Percentiles rank a stretch among this genome's conserved stretches.
These are phyloP conservation scores for Lepilemur septentrionalis DNA, from an alignment of 2,797 vertebrate species.

Conservation along the genomic window DNA sequence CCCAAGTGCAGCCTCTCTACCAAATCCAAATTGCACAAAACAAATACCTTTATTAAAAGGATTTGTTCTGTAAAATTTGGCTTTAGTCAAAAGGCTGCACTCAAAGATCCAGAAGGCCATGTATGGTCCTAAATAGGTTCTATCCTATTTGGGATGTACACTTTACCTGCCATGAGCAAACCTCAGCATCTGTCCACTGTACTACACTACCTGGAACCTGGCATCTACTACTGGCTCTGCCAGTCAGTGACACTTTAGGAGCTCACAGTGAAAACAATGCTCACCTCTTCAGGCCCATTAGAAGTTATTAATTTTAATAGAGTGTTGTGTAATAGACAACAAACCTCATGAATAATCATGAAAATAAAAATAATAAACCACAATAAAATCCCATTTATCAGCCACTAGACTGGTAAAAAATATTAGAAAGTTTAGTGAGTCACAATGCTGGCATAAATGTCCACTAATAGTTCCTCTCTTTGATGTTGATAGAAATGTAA, in stretches of 20 bases:
- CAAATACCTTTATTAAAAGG: background rate
- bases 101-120: background rate
- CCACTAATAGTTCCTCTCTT: background rate
- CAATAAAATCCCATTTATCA: background rate
- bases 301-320: no score
- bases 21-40: no score
- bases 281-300: background rate
- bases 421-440: background rate
- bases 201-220: background rate
- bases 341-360: background rate
- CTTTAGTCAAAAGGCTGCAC: background rate
- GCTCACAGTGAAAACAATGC: background rate
- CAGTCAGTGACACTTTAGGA: background rate
- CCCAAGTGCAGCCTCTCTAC: no score
- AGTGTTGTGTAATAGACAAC: no score
- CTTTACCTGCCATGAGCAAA: background rate
- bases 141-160: background rate
- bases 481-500: background rate
- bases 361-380: constrained; percentile 6
- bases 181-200: background rate
- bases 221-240: background rate
- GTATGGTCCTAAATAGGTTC: background rate
- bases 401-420: background rate
- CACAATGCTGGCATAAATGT: background rate
- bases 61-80: background rate